Evolutionary conservation across 2,797 vertebrate species (phyloP).

Genomic region (Squalus acanthias): DNA sequence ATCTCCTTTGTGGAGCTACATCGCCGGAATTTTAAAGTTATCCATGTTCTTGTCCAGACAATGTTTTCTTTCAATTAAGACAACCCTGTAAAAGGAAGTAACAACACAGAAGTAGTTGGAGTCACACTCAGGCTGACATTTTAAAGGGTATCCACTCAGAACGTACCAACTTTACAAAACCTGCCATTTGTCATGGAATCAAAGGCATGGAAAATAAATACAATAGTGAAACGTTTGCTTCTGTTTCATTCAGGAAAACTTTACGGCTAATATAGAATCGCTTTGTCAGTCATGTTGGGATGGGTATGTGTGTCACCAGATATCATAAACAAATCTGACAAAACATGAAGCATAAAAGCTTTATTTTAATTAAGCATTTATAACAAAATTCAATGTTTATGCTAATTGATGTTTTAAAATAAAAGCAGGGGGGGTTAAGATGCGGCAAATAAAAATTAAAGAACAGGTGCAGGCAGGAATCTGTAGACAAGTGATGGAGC

Average conservation of each 20-base stretch:
- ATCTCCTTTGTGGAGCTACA: background rate
- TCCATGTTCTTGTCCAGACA: background rate
- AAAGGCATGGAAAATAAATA: background rate
- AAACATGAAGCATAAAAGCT: background rate
- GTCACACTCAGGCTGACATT: background rate
- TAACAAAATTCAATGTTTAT: background rate
- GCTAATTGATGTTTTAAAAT: background rate
- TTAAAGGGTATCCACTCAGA: background rate
- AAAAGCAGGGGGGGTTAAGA: background rate
- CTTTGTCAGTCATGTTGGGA: background rate
- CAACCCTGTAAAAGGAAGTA: background rate
- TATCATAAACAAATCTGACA: background rate
- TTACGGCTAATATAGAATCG: background rate
- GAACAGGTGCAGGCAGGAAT: background rate
- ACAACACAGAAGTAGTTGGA: background rate
- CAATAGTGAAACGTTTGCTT: background rate
- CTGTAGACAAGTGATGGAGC: background rate
- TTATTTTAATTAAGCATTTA: background rate
- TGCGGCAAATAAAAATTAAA: background rate
- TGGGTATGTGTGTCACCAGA: background rate
- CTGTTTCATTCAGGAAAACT: background rate
- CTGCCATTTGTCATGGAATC: background rate
- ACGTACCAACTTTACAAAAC: background rate
- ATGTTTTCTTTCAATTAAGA: background rate
- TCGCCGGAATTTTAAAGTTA: background rate